phyloP scores from a whole-genome alignment of 2,888 invertebrate genomes.

The Leptinotarsa tumamoca region DNA sequence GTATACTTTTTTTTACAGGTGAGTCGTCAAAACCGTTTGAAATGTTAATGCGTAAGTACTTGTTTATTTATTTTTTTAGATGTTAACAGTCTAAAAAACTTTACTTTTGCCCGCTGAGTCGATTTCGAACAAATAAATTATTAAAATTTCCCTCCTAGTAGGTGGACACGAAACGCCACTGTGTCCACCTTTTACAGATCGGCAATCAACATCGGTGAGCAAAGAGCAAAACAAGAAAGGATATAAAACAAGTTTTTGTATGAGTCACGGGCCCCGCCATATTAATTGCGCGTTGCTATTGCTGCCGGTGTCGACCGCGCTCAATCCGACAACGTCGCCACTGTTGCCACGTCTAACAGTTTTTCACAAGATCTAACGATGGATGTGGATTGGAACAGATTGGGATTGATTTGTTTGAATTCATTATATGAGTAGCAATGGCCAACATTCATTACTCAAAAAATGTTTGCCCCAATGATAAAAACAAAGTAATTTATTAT shows the following conservation, averaged over 20 bases:
- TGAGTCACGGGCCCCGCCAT: slow-evolving; percentile 56
- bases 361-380: slow-evolving; percentile 11
- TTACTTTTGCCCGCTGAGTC: too few species aligned
- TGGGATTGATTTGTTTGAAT: not conserved
- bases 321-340: slow-evolving; percentile 35
- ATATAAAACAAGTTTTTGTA: slow-evolving; percentile 62
- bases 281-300: slow-evolving; percentile 36
- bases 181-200: slow-evolving; percentile 33
- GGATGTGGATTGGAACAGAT: not conserved
- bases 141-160: too few species aligned
- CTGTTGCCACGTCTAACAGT: slow-evolving; percentile 11
- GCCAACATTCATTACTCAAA: too few species aligned
- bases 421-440: not conserved
- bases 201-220: slow-evolving; percentile 43
- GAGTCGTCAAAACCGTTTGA: slow-evolving; percentile 26
- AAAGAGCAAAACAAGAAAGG: slow-evolving; percentile 56
- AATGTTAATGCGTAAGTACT: slow-evolving; percentile 32
- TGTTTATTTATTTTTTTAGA: too few species aligned
- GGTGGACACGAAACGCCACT: slow-evolving; percentile 66
- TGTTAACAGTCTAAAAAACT: too few species aligned
- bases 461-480: too few species aligned
- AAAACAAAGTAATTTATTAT: too few species aligned
- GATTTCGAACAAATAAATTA: too few species aligned
- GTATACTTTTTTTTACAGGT: slow-evolving; percentile 28
- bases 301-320: slow-evolving; percentile 26